Conservation (phyloP, 2,888 invertebrate genomes). For the Hydrotaea diabolus region DNA sequence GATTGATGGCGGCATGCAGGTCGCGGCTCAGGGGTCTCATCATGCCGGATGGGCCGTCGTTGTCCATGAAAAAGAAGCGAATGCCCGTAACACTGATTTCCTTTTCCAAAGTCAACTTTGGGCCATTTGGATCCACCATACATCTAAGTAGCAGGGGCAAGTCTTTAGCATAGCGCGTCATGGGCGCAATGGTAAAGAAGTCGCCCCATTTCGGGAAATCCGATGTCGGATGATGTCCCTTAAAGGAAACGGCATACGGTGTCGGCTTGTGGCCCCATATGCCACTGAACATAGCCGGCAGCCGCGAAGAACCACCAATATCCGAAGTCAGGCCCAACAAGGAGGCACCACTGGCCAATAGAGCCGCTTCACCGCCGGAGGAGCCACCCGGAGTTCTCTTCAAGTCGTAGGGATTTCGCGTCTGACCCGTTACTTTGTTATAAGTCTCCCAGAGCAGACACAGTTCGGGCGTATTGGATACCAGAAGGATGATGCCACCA, state of each 20-base stretch:
- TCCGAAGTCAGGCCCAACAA: slow-evolving; percentile 93
- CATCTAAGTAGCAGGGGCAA: slow-evolving; percentile 88
- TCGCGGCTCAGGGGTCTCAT: slow-evolving; percentile 81
- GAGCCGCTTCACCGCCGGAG: slow-evolving; percentile 91
- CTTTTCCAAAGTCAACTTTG: slow-evolving; percentile 81
- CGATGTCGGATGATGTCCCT: slow-evolving; percentile 87
- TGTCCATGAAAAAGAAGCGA: slow-evolving; percentile 90
- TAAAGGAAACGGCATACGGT: slow-evolving; percentile 84
- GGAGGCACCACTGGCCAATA: slow-evolving; percentile 90
- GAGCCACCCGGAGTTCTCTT: slow-evolving; percentile 92
- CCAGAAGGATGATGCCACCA: slow-evolving; percentile 91
- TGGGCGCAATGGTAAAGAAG: slow-evolving; percentile 91
- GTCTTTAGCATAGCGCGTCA: slow-evolving; percentile 93
- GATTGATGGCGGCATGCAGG: slow-evolving; percentile 79
- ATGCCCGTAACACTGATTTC: slow-evolving; percentile 83
- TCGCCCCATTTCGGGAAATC: slow-evolving; percentile 84
- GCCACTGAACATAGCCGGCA: slow-evolving; percentile 95
- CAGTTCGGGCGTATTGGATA: slow-evolving; percentile 94
- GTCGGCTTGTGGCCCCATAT: slow-evolving; percentile 96
- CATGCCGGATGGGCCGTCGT: slow-evolving; percentile 86
- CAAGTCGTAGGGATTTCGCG: slow-evolving; percentile 94
- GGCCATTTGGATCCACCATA: slow-evolving; percentile 83
- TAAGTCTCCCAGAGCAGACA: slow-evolving; percentile 96
- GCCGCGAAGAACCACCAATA: slow-evolving; percentile 92
- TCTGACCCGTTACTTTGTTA: slow-evolving; percentile 92